Evolutionary conservation across 2,113 vertebrate species (phyloP).

Genomic region (Cinclus cinclus): DNA sequence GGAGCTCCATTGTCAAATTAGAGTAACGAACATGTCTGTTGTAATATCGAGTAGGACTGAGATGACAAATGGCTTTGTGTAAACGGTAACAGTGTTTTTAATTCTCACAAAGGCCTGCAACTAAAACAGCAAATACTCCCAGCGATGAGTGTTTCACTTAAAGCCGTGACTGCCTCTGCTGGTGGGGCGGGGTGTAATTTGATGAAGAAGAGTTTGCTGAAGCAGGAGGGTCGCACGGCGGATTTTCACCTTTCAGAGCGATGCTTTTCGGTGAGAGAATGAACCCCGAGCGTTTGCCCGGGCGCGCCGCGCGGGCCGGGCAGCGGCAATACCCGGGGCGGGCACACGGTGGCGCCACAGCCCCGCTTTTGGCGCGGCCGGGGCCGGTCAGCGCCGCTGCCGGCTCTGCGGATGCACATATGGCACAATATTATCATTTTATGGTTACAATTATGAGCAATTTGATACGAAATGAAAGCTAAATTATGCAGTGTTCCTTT

Average conservation of each 20-base stretch:
- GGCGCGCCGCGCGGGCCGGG: background rate
- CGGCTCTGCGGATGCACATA: slow-evolving; percentile 73
- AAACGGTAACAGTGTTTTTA: background rate
- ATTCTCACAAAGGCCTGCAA: slow-evolving; percentile 14
- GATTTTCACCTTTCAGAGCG: background rate
- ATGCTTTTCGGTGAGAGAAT: background rate
- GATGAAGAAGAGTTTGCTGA: background rate
- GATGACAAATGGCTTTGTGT: slow-evolving; percentile 12
- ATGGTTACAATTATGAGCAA: slow-evolving; percentile 82
- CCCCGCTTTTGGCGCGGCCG: background rate
- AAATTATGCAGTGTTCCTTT: slow-evolving; percentile 77
- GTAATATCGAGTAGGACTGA: background rate
- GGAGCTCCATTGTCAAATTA: slow-evolving; percentile 28
- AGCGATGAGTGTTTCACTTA: background rate
- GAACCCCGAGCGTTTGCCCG: background rate
- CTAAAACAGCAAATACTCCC: background rate
- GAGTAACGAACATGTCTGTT: background rate
- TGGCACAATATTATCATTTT: slow-evolving; percentile 79
- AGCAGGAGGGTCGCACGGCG: accelerated
- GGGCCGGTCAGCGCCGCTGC: slow-evolving; percentile 68
- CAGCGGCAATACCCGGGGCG: background rate
- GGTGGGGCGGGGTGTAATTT: background rate
- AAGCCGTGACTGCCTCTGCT: background rate
- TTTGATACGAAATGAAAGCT: slow-evolving; percentile 79
- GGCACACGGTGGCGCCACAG: slow-evolving; percentile 72